Evolutionary conservation across 2,113 vertebrate genomes (phyloP).

Genomic region (Ceyx cyanopectus): DNA sequence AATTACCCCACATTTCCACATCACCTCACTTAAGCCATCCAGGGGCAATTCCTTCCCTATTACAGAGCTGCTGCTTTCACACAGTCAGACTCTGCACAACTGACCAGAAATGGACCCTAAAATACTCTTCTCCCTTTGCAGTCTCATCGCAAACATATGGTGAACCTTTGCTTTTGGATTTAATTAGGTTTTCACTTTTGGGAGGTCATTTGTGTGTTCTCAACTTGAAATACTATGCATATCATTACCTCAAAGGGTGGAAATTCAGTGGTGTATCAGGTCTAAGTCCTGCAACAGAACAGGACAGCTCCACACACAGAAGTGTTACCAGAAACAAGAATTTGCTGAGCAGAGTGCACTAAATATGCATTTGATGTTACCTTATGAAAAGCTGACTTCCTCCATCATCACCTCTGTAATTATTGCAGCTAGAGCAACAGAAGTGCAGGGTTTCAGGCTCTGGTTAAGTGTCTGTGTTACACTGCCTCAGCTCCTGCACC

Average conservation of each 20-base stretch:
- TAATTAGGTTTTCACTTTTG: conserved; percentile 27
- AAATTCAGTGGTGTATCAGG: background rate
- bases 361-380: background rate
- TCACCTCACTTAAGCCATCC: background rate
- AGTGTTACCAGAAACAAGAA: background rate
- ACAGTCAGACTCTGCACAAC: background rate
- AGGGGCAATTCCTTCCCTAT: background rate
- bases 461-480: background rate
- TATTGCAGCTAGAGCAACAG: background rate
- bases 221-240: background rate
- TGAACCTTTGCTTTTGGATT: background rate
- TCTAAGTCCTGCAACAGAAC: background rate
- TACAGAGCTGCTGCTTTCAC: background rate
- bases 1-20: background rate
- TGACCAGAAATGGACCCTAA: background rate
- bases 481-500: background rate
- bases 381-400: background rate
- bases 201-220: background rate
- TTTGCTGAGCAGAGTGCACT: background rate
- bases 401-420: background rate
- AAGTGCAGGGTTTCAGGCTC: background rate
- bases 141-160: background rate
- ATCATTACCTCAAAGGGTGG: background rate
- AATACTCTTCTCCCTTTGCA: background rate
- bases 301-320: background rate